phyloP scores from a whole-genome alignment of 2,113 vertebrate species.

The Perccottus glenii region DNA sequence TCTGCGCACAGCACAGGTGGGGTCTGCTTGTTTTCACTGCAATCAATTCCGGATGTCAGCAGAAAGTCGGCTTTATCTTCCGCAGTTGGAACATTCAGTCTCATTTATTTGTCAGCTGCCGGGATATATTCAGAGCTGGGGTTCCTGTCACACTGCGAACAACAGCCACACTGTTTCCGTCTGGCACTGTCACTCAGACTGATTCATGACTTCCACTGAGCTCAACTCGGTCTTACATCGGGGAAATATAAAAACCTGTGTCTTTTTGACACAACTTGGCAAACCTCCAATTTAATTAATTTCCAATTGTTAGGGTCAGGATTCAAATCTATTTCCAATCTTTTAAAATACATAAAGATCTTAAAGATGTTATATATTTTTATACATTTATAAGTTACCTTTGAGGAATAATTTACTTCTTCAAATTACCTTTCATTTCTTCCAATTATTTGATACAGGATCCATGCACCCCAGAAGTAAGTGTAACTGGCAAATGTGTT shows the following conservation, averaged over 20 bases:
- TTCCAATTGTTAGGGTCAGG: too few relatives aligned
- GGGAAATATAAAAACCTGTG: neutral
- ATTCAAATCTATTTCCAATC: too few relatives aligned
- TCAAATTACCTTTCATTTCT: too few relatives aligned
- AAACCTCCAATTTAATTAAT: too few relatives aligned
- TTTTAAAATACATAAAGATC: too few relatives aligned
- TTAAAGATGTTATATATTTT: too few relatives aligned
- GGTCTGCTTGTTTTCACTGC: slow-evolving; percentile 43
- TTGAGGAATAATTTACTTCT: too few relatives aligned
- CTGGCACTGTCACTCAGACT: slow-evolving; percentile 18
- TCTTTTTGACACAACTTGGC: too few relatives aligned
- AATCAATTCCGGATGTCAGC: slow-evolving; percentile 57
- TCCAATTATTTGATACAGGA: too few relatives aligned
- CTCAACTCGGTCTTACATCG: neutral
- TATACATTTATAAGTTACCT: too few relatives aligned
- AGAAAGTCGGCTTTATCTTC: slow-evolving; percentile 55
- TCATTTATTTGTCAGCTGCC: slow-evolving; percentile 57
- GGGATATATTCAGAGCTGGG: slow-evolving; percentile 28
- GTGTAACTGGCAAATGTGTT: too few relatives aligned
- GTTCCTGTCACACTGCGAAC: slow-evolving; percentile 26
- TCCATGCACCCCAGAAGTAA: too few relatives aligned
- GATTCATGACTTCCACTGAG: slow-evolving; percentile 13
- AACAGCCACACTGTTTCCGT: slow-evolving; percentile 6
- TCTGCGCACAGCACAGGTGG: slow-evolving; percentile 53
- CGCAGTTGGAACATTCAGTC: slow-evolving; percentile 45